Evolutionary conservation across 2,113 vertebrate genomes (phyloP), one percentile per base, ranked within the genome.

Genomic region (Cynopterus brachyotis): DNA sequence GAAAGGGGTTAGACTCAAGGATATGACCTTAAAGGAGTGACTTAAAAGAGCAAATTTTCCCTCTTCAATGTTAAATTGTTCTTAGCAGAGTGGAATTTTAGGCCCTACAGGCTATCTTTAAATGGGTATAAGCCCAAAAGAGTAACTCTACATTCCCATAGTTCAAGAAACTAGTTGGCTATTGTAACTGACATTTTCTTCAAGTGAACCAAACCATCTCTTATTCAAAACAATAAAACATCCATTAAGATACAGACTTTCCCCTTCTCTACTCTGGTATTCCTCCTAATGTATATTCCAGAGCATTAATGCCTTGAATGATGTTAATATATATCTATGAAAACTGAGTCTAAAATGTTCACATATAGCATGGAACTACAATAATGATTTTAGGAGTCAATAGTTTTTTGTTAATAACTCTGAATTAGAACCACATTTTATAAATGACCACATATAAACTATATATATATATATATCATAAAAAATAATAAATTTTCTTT

Each of bases 361-460:
- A 95, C 11, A 50, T 24, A 72, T 8, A 96, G 45, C 13, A 78
- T 22, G 20, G 5, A 79, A 92, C 15, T 75, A 91, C 5, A 88
- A 64, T 73, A 91, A 78, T n/a, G 11, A 60, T 50, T 89, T 86
- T 60, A 92, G 53, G 22, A 70, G 12, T 79, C 85, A 81, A 76
- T 19, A 80, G 9, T 67, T 86, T 85, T 47, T 94, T 81, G 4
- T 53, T 92, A 86, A 28, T 50, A 91, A 90, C 37, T 92, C n/a
- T 73, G 42, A 70, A 94, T 70, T 81, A 82, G 26, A 81, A 81
- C 62, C 59, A 70, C 5, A 76, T 86, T 94, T 92, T 89, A 96
- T 19, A 78, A 85, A 85, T 81, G 17, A 91, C 28, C 73, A 69
- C 3, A 1, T n/a, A 53, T 26, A 72, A 83, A 72, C 15, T 90